phyloP scores from a whole-genome alignment of 2,113 vertebrate genomes.

The Lontra canadensis region DNA sequence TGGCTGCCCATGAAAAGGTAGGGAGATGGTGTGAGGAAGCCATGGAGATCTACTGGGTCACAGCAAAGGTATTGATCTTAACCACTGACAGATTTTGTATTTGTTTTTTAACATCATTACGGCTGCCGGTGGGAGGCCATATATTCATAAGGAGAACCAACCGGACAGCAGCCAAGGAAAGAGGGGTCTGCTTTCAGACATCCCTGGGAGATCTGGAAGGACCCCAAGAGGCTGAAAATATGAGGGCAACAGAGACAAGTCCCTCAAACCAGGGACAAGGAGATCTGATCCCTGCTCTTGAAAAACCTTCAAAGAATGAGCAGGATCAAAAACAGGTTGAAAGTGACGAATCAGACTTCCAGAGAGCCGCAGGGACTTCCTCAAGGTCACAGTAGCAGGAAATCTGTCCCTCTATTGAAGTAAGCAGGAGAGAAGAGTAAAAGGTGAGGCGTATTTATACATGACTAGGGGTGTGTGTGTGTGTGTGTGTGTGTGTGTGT shows the following conservation, averaged over 20 bases:
- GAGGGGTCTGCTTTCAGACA: background rate
- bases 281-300: too few species aligned
- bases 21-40: background rate
- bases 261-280: rapidly evolving
- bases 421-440: background rate
- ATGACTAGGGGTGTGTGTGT: background rate
- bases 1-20: background rate
- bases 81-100: background rate
- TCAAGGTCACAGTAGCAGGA: background rate
- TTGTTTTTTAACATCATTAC: background rate
- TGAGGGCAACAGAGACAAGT: background rate
- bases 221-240: background rate
- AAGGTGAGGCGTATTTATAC: background rate
- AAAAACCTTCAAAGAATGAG: background rate
- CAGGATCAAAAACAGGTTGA: background rate
- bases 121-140: background rate
- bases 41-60: rapidly evolving
- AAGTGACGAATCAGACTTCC: background rate
- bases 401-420: background rate
- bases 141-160: background rate
- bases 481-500: background rate
- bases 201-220: background rate
- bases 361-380: background rate
- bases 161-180: background rate
- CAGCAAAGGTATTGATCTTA: background rate